Percentiles rank a stretch among this genome's conserved stretches.
These are phyloP conservation scores for Argopecten irradians DNA, from an alignment of 1,140 invertebrate genomes.

Conservation along the genomic window DNA sequence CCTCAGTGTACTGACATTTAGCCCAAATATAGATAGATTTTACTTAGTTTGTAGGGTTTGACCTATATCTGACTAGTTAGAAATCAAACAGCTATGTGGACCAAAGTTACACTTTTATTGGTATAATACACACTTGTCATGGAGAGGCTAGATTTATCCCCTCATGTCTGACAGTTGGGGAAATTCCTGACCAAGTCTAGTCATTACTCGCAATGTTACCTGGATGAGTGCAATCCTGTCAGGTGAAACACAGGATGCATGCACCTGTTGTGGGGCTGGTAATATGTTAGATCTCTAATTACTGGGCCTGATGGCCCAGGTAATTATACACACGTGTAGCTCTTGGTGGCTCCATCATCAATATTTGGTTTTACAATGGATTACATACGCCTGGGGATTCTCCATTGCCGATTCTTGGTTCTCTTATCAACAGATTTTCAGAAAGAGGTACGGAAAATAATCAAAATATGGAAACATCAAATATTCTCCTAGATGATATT, in stretches of 20 bases:
- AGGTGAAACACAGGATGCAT: background rate
- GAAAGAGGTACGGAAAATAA: background rate
- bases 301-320: background rate
- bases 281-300: background rate
- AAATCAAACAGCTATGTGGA: background rate
- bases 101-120: background rate
- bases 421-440: background rate
- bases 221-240: background rate
- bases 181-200: background rate
- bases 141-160: background rate
- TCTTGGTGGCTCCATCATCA: background rate
- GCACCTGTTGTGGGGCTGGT: background rate
- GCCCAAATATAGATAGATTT: background rate
- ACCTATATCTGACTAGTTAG: background rate
- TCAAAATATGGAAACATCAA: too few relatives aligned
- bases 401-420: background rate
- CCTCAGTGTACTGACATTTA: background rate
- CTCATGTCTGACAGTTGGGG: background rate
- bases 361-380: background rate
- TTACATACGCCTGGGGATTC: background rate
- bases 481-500: background rate
- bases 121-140: background rate
- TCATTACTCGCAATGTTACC: constrained; percentile 1
- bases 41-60: background rate
- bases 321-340: constrained; percentile 10